These are phyloP conservation scores for Rapana venosa DNA, from an alignment of 2,888 invertebrate genomes.

Conservation along the genomic window DNA sequence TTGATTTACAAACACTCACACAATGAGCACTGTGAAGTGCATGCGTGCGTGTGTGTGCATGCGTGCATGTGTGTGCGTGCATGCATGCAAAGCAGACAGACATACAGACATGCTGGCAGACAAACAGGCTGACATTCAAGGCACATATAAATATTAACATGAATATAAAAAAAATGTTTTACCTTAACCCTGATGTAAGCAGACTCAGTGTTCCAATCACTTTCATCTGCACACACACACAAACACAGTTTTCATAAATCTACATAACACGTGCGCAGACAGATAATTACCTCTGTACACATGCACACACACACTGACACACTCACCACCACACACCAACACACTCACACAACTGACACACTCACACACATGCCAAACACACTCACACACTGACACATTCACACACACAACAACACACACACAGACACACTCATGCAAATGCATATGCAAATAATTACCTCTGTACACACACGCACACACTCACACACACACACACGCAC, in stretches of 20 bases:
- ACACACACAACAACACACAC: not conserved
- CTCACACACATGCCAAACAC: no score
- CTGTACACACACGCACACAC: no score
- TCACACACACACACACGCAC: no score
- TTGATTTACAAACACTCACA: no score
- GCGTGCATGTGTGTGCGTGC: no score
- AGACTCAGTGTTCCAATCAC: slow-evolving; percentile 36
- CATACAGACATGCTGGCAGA: not conserved
- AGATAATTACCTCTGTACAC: not conserved
- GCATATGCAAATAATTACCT: no score
- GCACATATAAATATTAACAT: no score
- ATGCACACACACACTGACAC: not conserved
- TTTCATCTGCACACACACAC: slow-evolving; percentile 39
- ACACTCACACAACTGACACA: not conserved
- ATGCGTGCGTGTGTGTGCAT: no score
- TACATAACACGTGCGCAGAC: not conserved
- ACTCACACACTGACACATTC: not conserved
- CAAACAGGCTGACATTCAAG: not conserved
- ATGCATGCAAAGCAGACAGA: not conserved
- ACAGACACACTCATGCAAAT: not conserved
- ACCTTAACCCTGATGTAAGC: slow-evolving; percentile 46
- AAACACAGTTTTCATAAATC: not conserved
- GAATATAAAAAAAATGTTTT: not conserved
- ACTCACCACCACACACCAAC: not conserved
- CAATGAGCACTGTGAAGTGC: no score